Evolutionary conservation across 2,113 vertebrate genomes (phyloP).

Genomic region (Pelobates fuscus): DNA sequence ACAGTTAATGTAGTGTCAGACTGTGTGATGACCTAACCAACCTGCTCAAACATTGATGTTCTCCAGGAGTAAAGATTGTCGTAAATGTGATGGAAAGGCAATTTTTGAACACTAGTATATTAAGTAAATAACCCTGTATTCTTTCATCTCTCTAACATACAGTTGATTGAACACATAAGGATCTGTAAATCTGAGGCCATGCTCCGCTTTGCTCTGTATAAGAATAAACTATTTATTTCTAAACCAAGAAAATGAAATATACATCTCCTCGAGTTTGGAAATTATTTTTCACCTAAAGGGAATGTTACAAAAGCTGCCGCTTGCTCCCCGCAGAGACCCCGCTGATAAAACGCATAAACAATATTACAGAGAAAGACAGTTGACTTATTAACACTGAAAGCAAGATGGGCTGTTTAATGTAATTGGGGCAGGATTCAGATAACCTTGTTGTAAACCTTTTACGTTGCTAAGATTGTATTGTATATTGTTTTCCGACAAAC

Average conservation of each 20-base stretch:
- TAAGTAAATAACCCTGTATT: neutral
- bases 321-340: neutral
- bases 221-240: slow-evolving; percentile 5
- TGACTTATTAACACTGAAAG: slow-evolving; percentile 24
- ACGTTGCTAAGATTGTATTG: slow-evolving; percentile 1
- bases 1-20: too few species aligned
- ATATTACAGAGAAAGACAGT: slow-evolving; percentile 19
- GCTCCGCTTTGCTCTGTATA: neutral
- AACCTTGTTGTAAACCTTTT: slow-evolving; percentile 35
- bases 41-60: too few species aligned
- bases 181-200: neutral
- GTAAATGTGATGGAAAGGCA: too few species aligned
- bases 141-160: neutral
- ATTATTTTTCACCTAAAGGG: slow-evolving; percentile 27
- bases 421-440: slow-evolving; percentile 24
- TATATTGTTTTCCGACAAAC: slow-evolving; percentile 3
- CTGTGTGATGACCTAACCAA: too few species aligned
- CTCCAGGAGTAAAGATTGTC: too few species aligned
- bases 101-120: too few species aligned
- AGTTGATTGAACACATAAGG: neutral
- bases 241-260: neutral
- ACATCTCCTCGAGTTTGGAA: neutral
- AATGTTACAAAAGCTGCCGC: slow-evolving; percentile 1
- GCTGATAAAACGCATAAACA: slow-evolving; percentile 26
- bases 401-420: slow-evolving; percentile 26